These are phyloP conservation scores for Clarias pachynema DNA, from an alignment of 2,797 vertebrate species.

Conservation along the genomic window DNA sequence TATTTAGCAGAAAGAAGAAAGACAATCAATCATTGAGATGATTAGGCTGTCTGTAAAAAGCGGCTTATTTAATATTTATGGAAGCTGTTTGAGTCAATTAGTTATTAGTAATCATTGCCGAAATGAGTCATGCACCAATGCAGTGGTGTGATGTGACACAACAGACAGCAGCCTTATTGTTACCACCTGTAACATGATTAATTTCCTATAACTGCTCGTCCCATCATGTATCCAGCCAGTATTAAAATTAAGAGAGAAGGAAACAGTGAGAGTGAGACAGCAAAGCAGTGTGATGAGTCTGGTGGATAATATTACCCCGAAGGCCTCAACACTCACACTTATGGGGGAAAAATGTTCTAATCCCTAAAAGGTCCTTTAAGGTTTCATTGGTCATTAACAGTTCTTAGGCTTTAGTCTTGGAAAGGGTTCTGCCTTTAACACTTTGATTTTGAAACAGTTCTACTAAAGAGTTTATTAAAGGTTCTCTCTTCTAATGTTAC, in stretches of 20 bases:
- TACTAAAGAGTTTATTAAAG: no score
- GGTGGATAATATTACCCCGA: background rate
- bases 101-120: background rate
- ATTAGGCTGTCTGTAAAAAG: background rate
- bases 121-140: background rate
- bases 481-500: no score
- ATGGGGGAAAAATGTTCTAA: background rate
- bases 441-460: background rate
- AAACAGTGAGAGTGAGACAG: background rate
- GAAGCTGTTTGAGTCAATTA: background rate
- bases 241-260: no score
- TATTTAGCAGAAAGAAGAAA: background rate
- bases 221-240: background rate
- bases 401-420: background rate
- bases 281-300: background rate
- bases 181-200: background rate
- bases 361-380: background rate
- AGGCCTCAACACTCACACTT: background rate
- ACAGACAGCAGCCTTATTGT: background rate
- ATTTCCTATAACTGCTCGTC: background rate
- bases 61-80: background rate
- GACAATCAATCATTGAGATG: background rate
- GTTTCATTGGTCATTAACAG: background rate
- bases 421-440: background rate
- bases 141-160: background rate